Percentiles rank a stretch among this genome's conserved stretches.
Evolutionary conservation across 2,113 vertebrate genomes (phyloP).

Genomic region (Hippolais icterina): DNA sequence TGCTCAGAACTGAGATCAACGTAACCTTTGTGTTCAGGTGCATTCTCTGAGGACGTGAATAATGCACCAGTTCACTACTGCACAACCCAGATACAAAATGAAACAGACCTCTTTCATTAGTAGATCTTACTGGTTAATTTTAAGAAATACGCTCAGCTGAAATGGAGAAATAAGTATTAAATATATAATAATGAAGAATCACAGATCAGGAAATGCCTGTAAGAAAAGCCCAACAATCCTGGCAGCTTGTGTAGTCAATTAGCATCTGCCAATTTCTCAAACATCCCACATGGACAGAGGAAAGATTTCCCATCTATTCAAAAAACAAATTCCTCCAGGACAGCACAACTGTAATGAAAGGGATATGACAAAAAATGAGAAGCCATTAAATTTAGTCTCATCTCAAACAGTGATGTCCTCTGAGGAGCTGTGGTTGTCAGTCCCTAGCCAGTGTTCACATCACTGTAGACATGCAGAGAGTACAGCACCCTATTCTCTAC

Average conservation of each 20-base stretch:
- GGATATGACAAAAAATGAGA: not conserved
- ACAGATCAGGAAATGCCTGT: not conserved
- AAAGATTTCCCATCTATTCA: not conserved
- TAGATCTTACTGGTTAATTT: not conserved
- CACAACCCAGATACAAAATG: not conserved
- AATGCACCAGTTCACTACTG: not conserved
- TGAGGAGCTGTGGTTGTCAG: not conserved
- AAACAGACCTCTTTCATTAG: not conserved
- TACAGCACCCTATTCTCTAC: not conserved
- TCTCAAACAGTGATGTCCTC: not conserved
- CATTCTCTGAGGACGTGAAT: not conserved
- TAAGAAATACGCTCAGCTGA: not conserved
- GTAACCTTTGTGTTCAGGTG: not conserved
- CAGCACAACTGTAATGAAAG: not conserved
- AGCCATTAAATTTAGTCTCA: not conserved
- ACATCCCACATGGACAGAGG: not conserved
- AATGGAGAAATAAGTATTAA: not conserved
- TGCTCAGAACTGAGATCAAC: not conserved
- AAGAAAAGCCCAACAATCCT: not conserved
- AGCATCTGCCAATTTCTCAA: not conserved
- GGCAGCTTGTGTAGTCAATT: not conserved
- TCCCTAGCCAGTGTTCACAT: not conserved
- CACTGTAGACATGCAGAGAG: not conserved
- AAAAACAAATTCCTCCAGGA: not conserved
- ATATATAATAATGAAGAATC: not conserved